Conservation (phyloP, 30 jellyfish, hydroid and myxozoan genomes). For the Hydractinia echinata region DNA sequence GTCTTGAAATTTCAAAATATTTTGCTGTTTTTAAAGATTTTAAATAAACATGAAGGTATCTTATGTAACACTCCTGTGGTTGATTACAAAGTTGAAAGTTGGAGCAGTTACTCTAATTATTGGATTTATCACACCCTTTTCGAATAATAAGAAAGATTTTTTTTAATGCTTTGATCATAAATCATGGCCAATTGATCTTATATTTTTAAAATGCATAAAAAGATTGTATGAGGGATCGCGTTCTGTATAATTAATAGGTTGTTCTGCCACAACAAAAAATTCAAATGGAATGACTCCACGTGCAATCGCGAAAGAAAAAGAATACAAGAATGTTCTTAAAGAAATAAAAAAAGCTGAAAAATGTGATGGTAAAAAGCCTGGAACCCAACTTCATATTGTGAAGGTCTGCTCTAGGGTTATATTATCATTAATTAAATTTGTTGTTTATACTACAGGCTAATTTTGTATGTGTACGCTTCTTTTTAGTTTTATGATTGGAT, state of each 20-base stretch:
- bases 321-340: constrained; percentile 71
- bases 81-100: no score
- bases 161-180: no score
- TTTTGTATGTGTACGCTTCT: neutral
- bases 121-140: no score
- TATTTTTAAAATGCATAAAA: no score
- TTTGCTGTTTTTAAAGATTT: no score
- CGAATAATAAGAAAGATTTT: no score
- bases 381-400: constrained; percentile 64
- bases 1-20: no score
- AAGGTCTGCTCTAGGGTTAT: constrained; percentile 35
- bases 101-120: no score
- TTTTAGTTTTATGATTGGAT: constrained; percentile 82
- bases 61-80: no score
- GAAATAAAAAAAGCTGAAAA: constrained; percentile 88
- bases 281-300: constrained; percentile 66
- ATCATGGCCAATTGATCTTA: no score
- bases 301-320: constrained; percentile 65
- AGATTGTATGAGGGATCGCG: neutral
- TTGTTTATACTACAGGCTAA: neutral
- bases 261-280: constrained; percentile 65
- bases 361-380: constrained; percentile 59
- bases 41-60: no score
- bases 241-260: constrained; percentile 39
- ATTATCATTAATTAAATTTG: neutral